phyloP scores from a whole-genome alignment of 35 echinoderm and acorn worm species.

The Apostichopus japonicus region DNA sequence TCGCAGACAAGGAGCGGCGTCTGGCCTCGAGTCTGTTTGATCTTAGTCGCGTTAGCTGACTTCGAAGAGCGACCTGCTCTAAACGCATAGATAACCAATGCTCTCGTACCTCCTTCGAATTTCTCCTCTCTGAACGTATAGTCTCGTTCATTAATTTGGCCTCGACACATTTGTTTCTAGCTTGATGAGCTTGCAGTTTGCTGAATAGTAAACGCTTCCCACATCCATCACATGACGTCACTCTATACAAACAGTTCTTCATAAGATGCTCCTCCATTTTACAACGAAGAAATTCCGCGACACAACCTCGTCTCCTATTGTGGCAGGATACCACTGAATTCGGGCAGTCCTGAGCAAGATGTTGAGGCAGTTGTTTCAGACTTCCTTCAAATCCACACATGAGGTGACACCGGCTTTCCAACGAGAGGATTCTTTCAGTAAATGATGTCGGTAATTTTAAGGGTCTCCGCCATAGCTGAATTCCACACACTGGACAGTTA shows the following conservation, averaged over 20 bases:
- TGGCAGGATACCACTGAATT: constrained; percentile 12
- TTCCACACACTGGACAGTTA: not conserved
- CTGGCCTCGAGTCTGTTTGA: constrained; percentile 16
- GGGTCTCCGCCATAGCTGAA: not conserved
- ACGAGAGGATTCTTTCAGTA: constrained; percentile 3
- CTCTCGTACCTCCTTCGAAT: constrained; percentile 20
- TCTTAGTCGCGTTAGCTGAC: constrained; percentile 7
- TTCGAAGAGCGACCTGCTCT: constrained; percentile 13
- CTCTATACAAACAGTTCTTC: not conserved
- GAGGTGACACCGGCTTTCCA: constrained; percentile 12
- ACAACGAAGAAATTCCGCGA: not conserved
- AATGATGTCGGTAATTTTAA: not conserved
- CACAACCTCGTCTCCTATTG: constrained; percentile 11
- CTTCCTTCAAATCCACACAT: constrained; percentile 34
- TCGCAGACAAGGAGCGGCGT: not conserved
- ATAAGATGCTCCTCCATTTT: not conserved
- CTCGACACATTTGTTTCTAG: constrained; percentile 24
- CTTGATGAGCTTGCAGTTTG: constrained; percentile 44
- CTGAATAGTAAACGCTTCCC: constrained; percentile 2
- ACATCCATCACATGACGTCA: constrained; percentile 37
- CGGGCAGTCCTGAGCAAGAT: not conserved
- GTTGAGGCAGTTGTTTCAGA: not conserved
- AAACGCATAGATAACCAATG: not conserved
- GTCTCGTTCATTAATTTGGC: constrained; percentile 17
- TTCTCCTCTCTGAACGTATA: constrained; percentile 22